These are phyloP conservation scores for Panagrolaimus sp. DNA, from an alignment of 1,140 invertebrate genomes.

Conservation along the genomic window DNA sequence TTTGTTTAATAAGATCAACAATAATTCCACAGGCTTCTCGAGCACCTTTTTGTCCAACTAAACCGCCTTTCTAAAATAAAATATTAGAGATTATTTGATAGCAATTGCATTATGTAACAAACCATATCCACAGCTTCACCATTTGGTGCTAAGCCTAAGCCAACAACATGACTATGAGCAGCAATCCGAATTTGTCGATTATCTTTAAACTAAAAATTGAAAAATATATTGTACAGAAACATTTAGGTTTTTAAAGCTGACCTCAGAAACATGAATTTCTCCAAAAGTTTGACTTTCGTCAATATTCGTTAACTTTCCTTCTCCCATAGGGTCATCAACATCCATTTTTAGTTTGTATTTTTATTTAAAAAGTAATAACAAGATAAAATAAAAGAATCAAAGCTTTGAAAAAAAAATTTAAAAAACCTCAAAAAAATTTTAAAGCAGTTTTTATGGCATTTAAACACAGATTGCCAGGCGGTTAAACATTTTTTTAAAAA, in stretches of 20 bases:
- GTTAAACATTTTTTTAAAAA: too few species aligned
- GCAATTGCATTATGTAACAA: conserved; percentile 7
- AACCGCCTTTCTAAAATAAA: conserved; percentile 72
- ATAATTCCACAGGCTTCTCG: conserved; percentile 93
- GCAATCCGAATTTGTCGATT: conserved; percentile 38
- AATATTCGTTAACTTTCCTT: background rate
- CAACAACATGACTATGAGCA: conserved; percentile 58
- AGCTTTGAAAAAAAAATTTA: conserved; percentile 3
- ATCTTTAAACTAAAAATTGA: conserved; percentile 6
- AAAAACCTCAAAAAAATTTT: background rate
- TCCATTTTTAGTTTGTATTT: background rate
- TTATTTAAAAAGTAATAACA: background rate
- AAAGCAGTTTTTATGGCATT: too few species aligned
- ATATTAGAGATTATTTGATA: background rate
- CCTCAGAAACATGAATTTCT: conserved; percentile 6
- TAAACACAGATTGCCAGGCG: too few species aligned
- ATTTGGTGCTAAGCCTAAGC: conserved; percentile 49
- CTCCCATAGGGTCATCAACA: conserved; percentile 8
- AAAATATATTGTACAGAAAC: background rate
- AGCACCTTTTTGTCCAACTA: conserved; percentile 88
- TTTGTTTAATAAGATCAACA: conserved; percentile 89
- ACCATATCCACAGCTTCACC: conserved; percentile 40
- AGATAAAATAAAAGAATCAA: background rate
- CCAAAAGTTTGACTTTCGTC: background rate
- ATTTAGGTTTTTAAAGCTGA: background rate